Evolutionary conservation across 2,888 invertebrate species (phyloP).

Genomic region (Hololepta plana): DNA sequence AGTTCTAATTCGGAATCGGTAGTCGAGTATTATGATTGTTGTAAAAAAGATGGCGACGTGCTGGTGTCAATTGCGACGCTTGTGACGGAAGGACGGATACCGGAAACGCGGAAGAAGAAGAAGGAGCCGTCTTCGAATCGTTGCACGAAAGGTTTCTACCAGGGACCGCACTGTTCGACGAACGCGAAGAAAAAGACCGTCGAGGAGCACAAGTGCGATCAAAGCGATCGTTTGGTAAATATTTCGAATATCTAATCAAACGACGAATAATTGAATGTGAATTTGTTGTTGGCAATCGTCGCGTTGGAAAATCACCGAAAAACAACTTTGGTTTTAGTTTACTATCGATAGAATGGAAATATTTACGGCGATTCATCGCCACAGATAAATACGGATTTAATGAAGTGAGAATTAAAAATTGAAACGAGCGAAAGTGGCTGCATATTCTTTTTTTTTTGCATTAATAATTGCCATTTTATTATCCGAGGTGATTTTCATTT

Average conservation of each 20-base stretch:
- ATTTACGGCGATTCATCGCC: too few relatives aligned
- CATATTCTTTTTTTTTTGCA: too few relatives aligned
- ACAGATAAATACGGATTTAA: too few relatives aligned
- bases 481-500: too few relatives aligned
- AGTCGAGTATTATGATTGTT: slow-evolving; percentile 10
- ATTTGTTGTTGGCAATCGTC: too few relatives aligned
- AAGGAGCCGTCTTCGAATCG: slow-evolving; percentile 6
- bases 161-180: slow-evolving; percentile 47
- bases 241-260: too few relatives aligned
- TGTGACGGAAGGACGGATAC: slow-evolving; percentile 27
- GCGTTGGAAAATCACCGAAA: slow-evolving; percentile 1
- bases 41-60: slow-evolving; percentile 20
- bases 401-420: too few relatives aligned
- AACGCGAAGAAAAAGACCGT: slow-evolving; percentile 18
- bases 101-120: slow-evolving; percentile 12
- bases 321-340: too few relatives aligned
- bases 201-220: slow-evolving; percentile 31
- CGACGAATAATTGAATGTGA: too few relatives aligned
- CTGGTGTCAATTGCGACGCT: slow-evolving; percentile 24
- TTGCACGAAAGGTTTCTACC: slow-evolving; percentile 35
- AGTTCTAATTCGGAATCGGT: slow-evolving; percentile 20
- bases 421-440: too few relatives aligned
- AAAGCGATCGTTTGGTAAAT: slow-evolving; percentile 32
- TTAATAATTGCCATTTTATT: too few relatives aligned
- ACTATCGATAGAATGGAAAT: too few relatives aligned